A percentile compares a stretch with the other conserved stretches of the same genome.
These are phyloP conservation scores for Cepaea nemoralis DNA, from an alignment of 1,140 invertebrate genomes.

Conservation along the genomic window DNA sequence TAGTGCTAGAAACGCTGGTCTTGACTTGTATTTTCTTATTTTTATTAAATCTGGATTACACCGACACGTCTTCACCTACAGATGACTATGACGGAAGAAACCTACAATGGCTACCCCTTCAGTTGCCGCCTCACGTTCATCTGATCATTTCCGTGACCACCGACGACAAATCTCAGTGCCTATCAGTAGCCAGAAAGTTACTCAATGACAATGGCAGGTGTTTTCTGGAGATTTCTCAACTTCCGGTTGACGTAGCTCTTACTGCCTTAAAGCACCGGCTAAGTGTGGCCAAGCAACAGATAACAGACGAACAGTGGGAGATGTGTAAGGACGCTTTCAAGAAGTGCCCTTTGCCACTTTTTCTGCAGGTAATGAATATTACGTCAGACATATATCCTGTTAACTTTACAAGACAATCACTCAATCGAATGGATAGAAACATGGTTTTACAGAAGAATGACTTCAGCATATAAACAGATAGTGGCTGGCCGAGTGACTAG, in stretches of 20 bases:
- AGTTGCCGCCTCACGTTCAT: constrained; percentile 65
- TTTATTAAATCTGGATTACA: no score
- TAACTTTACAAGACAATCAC: no score
- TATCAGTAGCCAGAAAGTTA: constrained; percentile 47
- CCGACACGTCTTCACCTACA: no score
- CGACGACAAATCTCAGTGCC: constrained; percentile 63
- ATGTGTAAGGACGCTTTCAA: constrained; percentile 60
- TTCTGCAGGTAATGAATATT: constrained; percentile 52
- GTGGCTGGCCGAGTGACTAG: no score
- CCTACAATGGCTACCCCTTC: constrained; percentile 67
- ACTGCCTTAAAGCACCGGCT: constrained; percentile 53
- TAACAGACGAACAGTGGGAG: constrained; percentile 56
- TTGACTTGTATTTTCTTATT: no score
- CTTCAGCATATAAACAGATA: no score
- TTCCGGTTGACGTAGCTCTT: constrained; percentile 60
- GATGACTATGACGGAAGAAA: constrained; percentile 65
- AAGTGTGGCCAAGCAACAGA: no score
- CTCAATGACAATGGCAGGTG: constrained; percentile 46
- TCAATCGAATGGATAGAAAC: no score
- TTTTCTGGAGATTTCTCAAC: constrained; percentile 58
- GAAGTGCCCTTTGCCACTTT: constrained; percentile 66
- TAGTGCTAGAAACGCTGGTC: no score
- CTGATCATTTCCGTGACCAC: constrained; percentile 80
- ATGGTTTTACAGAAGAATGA: no score
- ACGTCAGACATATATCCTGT: background rate